These are phyloP conservation scores for Julus scanicus DNA, from an alignment of 2,888 invertebrate genomes.

Conservation along the genomic window DNA sequence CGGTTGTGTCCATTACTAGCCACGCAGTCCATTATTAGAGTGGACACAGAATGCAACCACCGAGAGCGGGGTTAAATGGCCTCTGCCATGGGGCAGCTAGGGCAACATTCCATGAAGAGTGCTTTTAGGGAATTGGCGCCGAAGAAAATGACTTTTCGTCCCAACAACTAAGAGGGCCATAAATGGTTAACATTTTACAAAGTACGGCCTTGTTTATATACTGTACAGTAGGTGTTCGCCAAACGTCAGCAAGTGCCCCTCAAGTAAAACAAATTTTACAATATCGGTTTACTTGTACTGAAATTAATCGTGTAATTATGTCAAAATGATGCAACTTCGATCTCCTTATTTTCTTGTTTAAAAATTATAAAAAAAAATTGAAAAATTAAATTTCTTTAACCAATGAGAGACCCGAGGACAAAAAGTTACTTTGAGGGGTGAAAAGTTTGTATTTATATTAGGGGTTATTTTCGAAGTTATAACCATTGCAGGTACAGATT, in stretches of 20 bases:
- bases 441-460: too few relatives aligned
- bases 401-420: too few relatives aligned
- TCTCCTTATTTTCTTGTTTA: too few relatives aligned
- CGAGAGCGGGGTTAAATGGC: constrained; percentile 9
- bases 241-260: too few relatives aligned
- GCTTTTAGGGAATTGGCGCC: constrained; percentile 39
- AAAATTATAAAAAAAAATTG: too few relatives aligned
- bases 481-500: background rate
- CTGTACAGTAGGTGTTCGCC: background rate
- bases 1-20: constrained; percentile 23
- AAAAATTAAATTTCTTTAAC: too few relatives aligned
- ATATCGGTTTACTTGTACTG: too few relatives aligned
- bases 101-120: constrained; percentile 3
- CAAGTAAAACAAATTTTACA: too few relatives aligned
- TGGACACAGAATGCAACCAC: constrained; percentile 37
- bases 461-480: background rate
- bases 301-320: too few relatives aligned
- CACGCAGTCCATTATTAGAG: constrained; percentile 31
- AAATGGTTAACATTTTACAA: background rate
- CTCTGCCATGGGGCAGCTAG: background rate
- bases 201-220: too few relatives aligned
- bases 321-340: too few relatives aligned
- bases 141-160: background rate
- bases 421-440: too few relatives aligned
- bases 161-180: background rate